These are phyloP conservation scores for Brachionus paranguensis DNA, from an alignment of 1,140 invertebrate genomes.

Conservation along the genomic window DNA sequence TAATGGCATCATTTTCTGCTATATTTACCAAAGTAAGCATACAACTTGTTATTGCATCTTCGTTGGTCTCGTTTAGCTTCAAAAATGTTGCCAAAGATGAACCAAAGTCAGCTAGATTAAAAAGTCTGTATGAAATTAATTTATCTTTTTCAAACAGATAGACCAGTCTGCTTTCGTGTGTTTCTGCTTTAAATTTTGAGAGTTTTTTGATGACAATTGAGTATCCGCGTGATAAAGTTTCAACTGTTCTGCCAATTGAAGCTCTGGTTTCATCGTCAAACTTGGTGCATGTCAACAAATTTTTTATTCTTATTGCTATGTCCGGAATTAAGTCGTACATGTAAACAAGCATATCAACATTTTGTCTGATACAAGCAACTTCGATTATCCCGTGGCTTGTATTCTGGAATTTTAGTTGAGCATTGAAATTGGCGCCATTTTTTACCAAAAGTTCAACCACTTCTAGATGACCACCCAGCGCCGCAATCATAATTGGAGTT, in stretches of 20 bases:
- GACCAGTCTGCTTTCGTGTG: neutral
- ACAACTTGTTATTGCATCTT: slow-evolving; percentile 17
- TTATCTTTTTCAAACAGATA: neutral
- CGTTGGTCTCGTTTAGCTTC: neutral
- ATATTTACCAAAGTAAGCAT: neutral
- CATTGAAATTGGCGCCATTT: slow-evolving; percentile 20
- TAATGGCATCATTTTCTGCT: neutral
- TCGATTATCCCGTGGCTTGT: slow-evolving; percentile 23
- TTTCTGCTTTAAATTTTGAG: neutral
- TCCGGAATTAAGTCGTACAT: neutral
- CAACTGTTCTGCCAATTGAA: slow-evolving; percentile 29
- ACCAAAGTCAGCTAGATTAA: neutral
- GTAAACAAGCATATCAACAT: neutral
- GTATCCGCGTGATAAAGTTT: neutral
- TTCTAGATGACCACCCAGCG: slow-evolving; percentile 8
- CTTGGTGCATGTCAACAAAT: neutral
- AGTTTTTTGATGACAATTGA: neutral
- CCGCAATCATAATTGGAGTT: slow-evolving; percentile 26
- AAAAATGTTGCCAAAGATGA: neutral
- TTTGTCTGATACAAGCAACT: neutral
- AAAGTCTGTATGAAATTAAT: neutral
- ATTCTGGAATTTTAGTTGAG: neutral
- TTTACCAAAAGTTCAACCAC: neutral
- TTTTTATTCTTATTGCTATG: neutral
- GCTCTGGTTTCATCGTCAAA: neutral